phyloP scores from a whole-genome alignment of 2,797 vertebrate species.

The Chaunax sp. region DNA sequence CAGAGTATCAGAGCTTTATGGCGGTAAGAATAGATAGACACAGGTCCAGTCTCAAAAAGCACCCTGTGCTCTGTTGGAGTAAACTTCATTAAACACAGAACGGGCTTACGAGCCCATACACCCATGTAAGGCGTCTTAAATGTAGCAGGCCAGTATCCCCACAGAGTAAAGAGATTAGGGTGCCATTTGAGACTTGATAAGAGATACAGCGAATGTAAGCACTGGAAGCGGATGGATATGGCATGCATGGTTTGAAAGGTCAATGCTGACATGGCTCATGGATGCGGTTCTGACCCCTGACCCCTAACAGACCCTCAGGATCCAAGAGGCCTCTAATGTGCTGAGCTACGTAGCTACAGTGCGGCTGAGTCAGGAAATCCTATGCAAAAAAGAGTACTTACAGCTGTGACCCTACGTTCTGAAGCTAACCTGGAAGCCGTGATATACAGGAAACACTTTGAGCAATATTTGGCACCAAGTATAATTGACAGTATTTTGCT shows the following conservation, averaged over 20 bases:
- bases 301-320: slow-evolving; percentile 53
- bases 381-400: slow-evolving; percentile 51
- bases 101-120: slow-evolving; percentile 42
- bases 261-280: slow-evolving; percentile 79
- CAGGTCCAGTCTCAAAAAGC: slow-evolving; percentile 68
- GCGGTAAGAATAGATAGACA: slow-evolving; percentile 64
- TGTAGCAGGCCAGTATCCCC: slow-evolving; percentile 56
- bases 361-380: slow-evolving; percentile 63
- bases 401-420: slow-evolving; percentile 55
- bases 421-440: slow-evolving; percentile 62
- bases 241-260: slow-evolving; percentile 76
- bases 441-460: slow-evolving; percentile 57
- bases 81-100: slow-evolving; percentile 67
- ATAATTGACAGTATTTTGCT: slow-evolving; percentile 52
- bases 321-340: slow-evolving; percentile 52
- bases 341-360: slow-evolving; percentile 66
- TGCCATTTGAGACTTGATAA: slow-evolving; percentile 69
- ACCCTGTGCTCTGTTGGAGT: slow-evolving; percentile 66
- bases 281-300: slow-evolving; percentile 73
- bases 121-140: slow-evolving; percentile 65
- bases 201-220: slow-evolving; percentile 65
- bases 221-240: slow-evolving; percentile 77
- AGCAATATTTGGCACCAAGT: slow-evolving; percentile 73
- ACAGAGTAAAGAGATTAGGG: slow-evolving; percentile 60
- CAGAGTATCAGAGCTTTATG: slow-evolving; percentile 77